Percentiles rank a stretch among this genome's conserved stretches.
Conservation (phyloP, 2,113 vertebrate genomes). For the Potamarius usumacintae region DNA sequence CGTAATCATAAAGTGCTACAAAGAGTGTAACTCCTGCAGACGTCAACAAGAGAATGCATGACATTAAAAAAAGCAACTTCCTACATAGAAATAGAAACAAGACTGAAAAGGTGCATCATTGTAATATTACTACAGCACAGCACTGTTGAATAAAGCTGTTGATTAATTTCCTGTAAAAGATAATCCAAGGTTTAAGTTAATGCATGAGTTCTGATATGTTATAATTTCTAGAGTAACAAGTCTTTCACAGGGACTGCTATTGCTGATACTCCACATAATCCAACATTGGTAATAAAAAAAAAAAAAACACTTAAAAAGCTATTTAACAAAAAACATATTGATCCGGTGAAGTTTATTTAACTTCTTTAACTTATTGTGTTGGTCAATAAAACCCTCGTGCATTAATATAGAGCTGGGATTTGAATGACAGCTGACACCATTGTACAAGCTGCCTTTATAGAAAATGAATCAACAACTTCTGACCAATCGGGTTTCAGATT, state of each 20-base stretch:
- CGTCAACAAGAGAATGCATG: slow-evolving; percentile 9
- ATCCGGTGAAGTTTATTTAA: background rate
- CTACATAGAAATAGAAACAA: background rate
- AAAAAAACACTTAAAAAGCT: too few species aligned
- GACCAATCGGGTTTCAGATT: slow-evolving; percentile 4
- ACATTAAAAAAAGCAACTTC: background rate
- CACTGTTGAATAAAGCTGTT: background rate
- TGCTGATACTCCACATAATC: too few species aligned
- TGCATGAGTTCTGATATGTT: background rate
- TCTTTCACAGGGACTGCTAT: too few species aligned
- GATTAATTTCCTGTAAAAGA: background rate
- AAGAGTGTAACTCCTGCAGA: slow-evolving; percentile 94
- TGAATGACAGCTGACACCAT: background rate
- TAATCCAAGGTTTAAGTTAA: background rate
- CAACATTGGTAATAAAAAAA: background rate
- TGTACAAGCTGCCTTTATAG: background rate
- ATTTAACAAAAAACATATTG: background rate
- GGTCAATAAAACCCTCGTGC: too few species aligned
- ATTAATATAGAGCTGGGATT: background rate
- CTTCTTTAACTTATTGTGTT: too few species aligned
- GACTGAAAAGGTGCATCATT: background rate
- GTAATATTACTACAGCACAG: background rate
- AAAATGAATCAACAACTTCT: background rate
- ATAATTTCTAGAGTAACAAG: too few species aligned
- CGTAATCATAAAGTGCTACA: slow-evolving; percentile 98